These are phyloP conservation scores for Euzophera pinguis DNA, from an alignment of 2,888 invertebrate species.

Conservation along the genomic window DNA sequence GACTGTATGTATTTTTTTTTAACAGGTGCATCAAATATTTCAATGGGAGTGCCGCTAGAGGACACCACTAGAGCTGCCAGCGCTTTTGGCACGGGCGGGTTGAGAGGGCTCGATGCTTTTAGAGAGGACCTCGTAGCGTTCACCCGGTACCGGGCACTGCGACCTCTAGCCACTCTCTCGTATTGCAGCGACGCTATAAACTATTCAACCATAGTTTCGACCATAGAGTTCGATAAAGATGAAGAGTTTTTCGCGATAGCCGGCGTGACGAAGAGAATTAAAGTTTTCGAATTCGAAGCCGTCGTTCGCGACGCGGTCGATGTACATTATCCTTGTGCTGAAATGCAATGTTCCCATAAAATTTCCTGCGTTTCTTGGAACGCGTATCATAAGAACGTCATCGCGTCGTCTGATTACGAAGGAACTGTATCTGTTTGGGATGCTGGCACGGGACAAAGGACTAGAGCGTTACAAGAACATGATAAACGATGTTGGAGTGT, in stretches of 20 bases:
- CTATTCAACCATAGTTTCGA: slow-evolving; percentile 91
- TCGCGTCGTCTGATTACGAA: slow-evolving; percentile 96
- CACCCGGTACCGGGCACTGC: slow-evolving; percentile 83
- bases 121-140: slow-evolving; percentile 92
- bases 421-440: slow-evolving; percentile 97
- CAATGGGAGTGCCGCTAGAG: slow-evolving; percentile 16
- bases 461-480: slow-evolving; percentile 83
- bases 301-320: slow-evolving; percentile 93
- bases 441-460: slow-evolving; percentile 65
- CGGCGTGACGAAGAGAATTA: slow-evolving; percentile 96
- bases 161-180: slow-evolving; percentile 91
- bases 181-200: slow-evolving; percentile 94
- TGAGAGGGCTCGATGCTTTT: slow-evolving; percentile 85
- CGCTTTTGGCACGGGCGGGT: slow-evolving; percentile 28
- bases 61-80: slow-evolving; percentile 20
- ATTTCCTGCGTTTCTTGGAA: slow-evolving; percentile 98
- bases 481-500: slow-evolving; percentile 98
- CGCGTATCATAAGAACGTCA: slow-evolving; percentile 88
- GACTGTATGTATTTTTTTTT: neutral
- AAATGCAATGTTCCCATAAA: slow-evolving; percentile 95
- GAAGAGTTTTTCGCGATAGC: slow-evolving; percentile 97
- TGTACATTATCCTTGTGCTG: slow-evolving; percentile 94
- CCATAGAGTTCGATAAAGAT: slow-evolving; percentile 97
- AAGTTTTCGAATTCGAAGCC: slow-evolving; percentile 93
- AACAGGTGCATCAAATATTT: neutral